Percentiles rank a stretch among this genome's conserved stretches.
These are phyloP conservation scores for Drosophila ustulata DNA, from an alignment of 2,888 invertebrate genomes.

Conservation along the genomic window DNA sequence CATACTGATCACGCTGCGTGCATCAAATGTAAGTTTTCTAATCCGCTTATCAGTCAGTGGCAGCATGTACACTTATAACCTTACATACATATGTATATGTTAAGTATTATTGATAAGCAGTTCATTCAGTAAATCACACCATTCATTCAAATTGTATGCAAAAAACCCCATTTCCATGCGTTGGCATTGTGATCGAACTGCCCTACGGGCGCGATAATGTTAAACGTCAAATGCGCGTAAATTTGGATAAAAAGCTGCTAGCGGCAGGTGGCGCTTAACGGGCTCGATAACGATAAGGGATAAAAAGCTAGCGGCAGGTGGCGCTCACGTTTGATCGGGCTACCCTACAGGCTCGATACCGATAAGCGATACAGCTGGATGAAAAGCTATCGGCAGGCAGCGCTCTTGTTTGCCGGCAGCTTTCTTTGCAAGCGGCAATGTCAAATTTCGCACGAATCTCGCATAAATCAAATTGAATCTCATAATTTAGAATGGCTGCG, in stretches of 20 bases:
- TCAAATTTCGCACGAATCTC: slow-evolving; percentile 16
- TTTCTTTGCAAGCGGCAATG: slow-evolving; percentile 36
- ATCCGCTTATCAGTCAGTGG: slow-evolving; percentile 36
- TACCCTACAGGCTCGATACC: slow-evolving; percentile 44
- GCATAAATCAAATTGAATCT: slow-evolving; percentile 51
- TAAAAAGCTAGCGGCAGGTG: background rate
- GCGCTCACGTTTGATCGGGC: slow-evolving; percentile 24
- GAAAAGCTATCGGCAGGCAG: slow-evolving; percentile 24
- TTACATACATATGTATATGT: slow-evolving; percentile 13
- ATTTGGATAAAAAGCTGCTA: slow-evolving; percentile 21
- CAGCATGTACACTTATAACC: slow-evolving; percentile 39
- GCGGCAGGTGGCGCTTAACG: background rate
- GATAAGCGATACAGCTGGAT: slow-evolving; percentile 41
- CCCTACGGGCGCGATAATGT: slow-evolving; percentile 19
- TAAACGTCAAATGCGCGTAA: slow-evolving; percentile 34
- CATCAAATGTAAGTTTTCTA: slow-evolving; percentile 72
- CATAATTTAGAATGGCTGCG: slow-evolving; percentile 59
- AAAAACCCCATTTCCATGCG: slow-evolving; percentile 13
- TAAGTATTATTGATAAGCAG: slow-evolving; percentile 37
- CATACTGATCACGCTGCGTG: slow-evolving; percentile 77
- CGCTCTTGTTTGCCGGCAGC: slow-evolving; percentile 38
- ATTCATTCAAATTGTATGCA: slow-evolving; percentile 26
- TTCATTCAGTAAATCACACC: slow-evolving; percentile 41
- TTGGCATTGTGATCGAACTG: slow-evolving; percentile 24
- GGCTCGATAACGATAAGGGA: slow-evolving; percentile 5